Evolutionary conservation across 1,140 invertebrate species (phyloP).

Genomic region (Hydropsyche tenuis): DNA sequence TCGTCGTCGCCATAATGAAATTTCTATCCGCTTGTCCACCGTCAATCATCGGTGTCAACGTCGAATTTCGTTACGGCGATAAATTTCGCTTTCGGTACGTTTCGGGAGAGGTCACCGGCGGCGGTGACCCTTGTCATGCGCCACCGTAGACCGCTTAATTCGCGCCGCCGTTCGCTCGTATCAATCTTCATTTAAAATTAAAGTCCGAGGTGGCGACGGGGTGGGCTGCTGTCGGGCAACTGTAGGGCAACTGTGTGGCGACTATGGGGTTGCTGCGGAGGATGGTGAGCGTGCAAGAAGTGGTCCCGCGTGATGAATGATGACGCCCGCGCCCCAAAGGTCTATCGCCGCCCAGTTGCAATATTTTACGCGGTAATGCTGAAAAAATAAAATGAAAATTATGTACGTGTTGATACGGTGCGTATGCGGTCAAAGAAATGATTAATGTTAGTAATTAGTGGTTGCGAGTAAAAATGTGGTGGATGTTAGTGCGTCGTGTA

Average conservation of each 20-base stretch:
- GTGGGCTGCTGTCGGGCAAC: no score
- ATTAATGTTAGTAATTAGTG: no score
- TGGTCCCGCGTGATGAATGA: conserved; percentile 35
- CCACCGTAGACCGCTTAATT: conserved; percentile 31
- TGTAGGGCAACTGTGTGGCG: no score
- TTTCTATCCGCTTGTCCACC: conserved; percentile 38
- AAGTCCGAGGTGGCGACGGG: conserved; percentile 27
- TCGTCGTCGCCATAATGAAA: conserved; percentile 31
- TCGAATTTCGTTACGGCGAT: conserved; percentile 41
- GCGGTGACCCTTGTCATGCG: conserved; percentile 34
- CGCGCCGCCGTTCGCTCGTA: conserved; percentile 29
- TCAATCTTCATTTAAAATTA: conserved; percentile 45
- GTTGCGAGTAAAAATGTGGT: no score
- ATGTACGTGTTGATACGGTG: no score
- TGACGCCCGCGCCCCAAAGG: conserved; percentile 26
- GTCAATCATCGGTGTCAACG: conserved; percentile 37
- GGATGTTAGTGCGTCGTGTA: no score
- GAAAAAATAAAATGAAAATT: neutral
- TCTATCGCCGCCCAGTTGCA: conserved; percentile 35
- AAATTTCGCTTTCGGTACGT: conserved; percentile 19
- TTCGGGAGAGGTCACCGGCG: conserved; percentile 15
- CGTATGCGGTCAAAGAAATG: no score
- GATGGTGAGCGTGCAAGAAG: conserved; percentile 28
- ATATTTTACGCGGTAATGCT: conserved; percentile 37
- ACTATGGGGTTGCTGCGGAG: neutral